Evolutionary conservation across 1,140 invertebrate genomes (phyloP), one percentile per base, ranked within the genome.

Genomic region (Drosophila albomicans): DNA sequence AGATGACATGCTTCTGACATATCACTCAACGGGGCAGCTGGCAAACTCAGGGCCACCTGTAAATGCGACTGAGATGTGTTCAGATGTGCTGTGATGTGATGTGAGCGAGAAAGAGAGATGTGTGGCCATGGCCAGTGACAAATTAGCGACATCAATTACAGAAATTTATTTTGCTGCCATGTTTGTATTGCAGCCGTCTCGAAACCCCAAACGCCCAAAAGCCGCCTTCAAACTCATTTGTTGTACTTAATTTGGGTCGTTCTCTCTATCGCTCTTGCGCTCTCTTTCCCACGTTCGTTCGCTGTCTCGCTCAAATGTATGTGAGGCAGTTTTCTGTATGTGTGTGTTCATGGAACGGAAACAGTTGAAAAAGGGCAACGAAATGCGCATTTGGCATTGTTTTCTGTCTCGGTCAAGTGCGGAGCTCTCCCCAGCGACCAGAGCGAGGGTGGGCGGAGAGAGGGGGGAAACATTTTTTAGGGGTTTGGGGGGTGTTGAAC

Each of bases 111-210:
- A 7, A 10, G 15, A 16, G 15, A 54, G 84, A 89, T 70, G 3
- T 72, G 79, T 88, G 80, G 80, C 80, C 70, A 73, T 71, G 85
- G 69, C 79, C 78, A 89, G 84, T 89, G 86, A 89, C 85, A 89
- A 89, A 89, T 89, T 89, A 85, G 85, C 78, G 66, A 81, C 85
- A 89, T 89, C 85, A 89, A 90, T 89, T 85, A 89, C 81, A 74
- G 78, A 90, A 89, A 89, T 89, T 89, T 89, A 85, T 89, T 90
- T 89, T 81, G 66, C 71, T 70, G 61, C 71, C 71, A 80, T 89
- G 85, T 88, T 89, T 89, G 71, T 48, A 68, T 62, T 73, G 70
- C 41, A 67, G 15, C 51, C 63, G 67, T 73, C 52, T 70, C 52
- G 30, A 67, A 68, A 68, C 70, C 49, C 73, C n/a, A 48, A 66